Percentiles rank a stretch among this genome's conserved stretches.
These are phyloP conservation scores for Colistium nudipinnis DNA, from an alignment of 2,113 vertebrate species.

Conservation along the genomic window DNA sequence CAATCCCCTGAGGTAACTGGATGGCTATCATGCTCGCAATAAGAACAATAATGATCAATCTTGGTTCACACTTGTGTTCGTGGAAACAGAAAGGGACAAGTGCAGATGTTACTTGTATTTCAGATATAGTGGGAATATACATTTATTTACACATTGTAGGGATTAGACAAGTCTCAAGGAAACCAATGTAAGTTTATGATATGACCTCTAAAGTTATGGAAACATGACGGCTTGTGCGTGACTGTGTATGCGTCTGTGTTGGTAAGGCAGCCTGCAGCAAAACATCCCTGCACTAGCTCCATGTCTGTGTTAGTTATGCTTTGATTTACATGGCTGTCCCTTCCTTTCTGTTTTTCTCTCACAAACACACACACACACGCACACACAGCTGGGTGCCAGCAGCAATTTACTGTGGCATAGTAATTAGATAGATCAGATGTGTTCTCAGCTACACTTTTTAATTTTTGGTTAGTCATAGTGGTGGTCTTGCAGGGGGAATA, in stretches of 20 bases:
- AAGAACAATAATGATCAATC: too few species aligned
- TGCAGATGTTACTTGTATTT: neutral
- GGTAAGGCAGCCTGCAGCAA: constrained; percentile 10
- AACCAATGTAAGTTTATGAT: neutral
- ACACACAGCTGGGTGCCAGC: constrained; percentile 44
- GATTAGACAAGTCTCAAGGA: neutral
- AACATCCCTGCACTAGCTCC: constrained; percentile 23
- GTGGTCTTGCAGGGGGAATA: constrained; percentile 28
- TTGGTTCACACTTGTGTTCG: too few species aligned
- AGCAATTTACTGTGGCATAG: constrained; percentile 45
- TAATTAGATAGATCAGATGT: constrained; percentile 41
- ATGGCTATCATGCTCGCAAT: too few species aligned
- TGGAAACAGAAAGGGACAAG: too few species aligned
- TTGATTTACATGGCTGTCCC: constrained; percentile 32
- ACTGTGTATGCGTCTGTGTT: neutral
- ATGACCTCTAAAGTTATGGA: neutral
- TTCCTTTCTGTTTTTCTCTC: neutral
- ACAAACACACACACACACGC: constrained; percentile 14
- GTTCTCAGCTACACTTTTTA: constrained; percentile 39
- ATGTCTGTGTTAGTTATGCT: constrained; percentile 45
- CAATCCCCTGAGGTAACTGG: too few species aligned
- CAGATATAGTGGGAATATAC: neutral
- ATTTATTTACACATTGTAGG: neutral
- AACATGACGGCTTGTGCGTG: neutral
- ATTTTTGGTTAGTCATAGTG: constrained; percentile 53